phyloP scores from a whole-genome alignment of 2,113 vertebrate genomes.

The Callithrix jacchus region DNA sequence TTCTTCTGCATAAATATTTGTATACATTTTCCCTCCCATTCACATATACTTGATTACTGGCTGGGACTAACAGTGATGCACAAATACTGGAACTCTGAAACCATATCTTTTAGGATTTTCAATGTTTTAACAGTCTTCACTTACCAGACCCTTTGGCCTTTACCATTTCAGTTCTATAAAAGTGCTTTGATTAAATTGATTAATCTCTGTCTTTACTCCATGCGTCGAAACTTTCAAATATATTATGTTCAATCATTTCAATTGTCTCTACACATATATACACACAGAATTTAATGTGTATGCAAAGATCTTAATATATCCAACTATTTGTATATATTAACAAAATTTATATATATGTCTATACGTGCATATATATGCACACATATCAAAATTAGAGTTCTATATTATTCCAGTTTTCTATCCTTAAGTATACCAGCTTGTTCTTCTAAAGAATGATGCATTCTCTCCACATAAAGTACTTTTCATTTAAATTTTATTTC shows the following conservation, averaged over 20 bases:
- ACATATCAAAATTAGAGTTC: conserved; percentile 8
- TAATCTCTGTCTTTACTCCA: neutral
- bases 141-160: neutral
- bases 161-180: neutral
- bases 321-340: neutral
- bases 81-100: neutral
- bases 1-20: neutral
- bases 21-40: neutral
- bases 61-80: neutral
- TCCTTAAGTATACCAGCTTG: neutral
- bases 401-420: neutral
- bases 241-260: neutral
- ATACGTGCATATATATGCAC: neutral
- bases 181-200: neutral
- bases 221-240: neutral
- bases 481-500: neutral
- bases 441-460: conserved; percentile 24
- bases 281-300: neutral
- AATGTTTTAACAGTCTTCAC: neutral
- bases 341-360: neutral
- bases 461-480: neutral
- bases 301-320: neutral
- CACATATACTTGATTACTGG: neutral
- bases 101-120: neutral
- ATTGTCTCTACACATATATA: neutral